Evolutionary conservation across 2,113 vertebrate genomes (phyloP).

Genomic region (Macroglossus sobrinus): DNA sequence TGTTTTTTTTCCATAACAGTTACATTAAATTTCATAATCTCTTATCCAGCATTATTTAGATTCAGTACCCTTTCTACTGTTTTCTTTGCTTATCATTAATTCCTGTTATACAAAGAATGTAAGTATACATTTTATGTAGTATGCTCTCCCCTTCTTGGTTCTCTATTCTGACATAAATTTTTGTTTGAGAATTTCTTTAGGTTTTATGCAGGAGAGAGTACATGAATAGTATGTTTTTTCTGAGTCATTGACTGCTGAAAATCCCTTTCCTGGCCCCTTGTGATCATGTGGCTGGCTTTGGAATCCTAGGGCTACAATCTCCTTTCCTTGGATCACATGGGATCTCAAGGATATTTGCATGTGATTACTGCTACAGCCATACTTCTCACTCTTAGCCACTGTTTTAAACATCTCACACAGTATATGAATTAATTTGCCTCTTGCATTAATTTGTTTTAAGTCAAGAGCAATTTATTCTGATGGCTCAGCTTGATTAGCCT

Average conservation of each 20-base stretch:
- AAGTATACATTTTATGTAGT: background rate
- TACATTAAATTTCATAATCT: background rate
- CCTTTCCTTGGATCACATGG: background rate
- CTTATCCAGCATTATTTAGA: background rate
- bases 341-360: background rate
- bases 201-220: background rate
- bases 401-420: constrained; percentile 1
- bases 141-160: background rate
- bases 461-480: constrained; percentile 34
- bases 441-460: background rate
- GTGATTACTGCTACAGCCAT: background rate
- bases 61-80: background rate
- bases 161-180: background rate
- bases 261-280: background rate
- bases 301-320: background rate
- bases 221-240: background rate
- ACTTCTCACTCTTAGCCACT: background rate
- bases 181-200: background rate
- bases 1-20: background rate
- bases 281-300: background rate
- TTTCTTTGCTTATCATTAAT: background rate
- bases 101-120: background rate
- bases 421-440: background rate
- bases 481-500: background rate
- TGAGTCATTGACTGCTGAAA: background rate